A percentile compares a stretch with the other conserved stretches of the same genome.
Conservation (phyloP, 2,113 vertebrate species). For the Dendrocopos noguchii region DNA sequence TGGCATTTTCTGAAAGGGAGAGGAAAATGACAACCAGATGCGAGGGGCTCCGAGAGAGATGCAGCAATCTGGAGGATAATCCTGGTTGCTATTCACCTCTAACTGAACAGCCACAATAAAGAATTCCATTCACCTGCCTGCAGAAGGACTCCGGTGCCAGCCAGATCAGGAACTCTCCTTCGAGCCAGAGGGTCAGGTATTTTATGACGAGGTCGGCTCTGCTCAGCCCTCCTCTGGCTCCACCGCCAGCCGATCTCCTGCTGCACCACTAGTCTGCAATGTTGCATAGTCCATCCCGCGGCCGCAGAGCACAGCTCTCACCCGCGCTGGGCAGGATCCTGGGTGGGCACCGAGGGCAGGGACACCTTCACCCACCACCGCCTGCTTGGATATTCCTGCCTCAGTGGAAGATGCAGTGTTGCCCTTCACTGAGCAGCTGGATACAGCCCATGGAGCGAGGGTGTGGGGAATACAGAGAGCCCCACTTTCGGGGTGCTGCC, state of each 20-base stretch:
- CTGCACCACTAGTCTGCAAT: background rate
- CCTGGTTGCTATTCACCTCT: background rate
- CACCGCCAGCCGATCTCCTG: background rate
- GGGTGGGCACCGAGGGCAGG: rapidly evolving
- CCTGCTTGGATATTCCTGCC: background rate
- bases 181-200: background rate
- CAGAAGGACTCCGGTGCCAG: background rate
- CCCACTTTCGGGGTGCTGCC: rapidly evolving
- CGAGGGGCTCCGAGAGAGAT: background rate
- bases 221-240: background rate
- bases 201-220: rapidly evolving
- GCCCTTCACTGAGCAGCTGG: rapidly evolving
- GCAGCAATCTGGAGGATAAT: slow-evolving; percentile 48
- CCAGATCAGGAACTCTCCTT: background rate
- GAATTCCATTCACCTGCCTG: slow-evolving; percentile 39
- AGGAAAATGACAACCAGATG: slow-evolving; percentile 57
- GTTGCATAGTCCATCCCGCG: background rate
- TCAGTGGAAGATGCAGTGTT: rapidly evolving
- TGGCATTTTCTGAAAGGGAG: slow-evolving; percentile 63
- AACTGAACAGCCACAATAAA: background rate
- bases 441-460: rapidly evolving
- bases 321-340: background rate
- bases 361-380: background rate
- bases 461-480: rapidly evolving
- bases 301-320: background rate